Conservation (phyloP, 2,797 vertebrate genomes). For the Paguma larvata region DNA sequence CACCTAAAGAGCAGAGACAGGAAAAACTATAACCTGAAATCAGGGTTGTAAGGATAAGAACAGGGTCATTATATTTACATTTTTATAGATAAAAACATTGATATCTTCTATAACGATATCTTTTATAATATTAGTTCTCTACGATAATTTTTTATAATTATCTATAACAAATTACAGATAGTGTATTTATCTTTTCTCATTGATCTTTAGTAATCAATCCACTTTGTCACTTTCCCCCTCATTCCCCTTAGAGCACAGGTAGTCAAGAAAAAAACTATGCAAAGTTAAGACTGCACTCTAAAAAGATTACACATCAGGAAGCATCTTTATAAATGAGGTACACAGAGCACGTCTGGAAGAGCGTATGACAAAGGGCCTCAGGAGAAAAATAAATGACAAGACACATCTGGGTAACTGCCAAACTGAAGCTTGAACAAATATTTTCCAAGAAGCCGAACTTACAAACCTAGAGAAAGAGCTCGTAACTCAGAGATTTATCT, state of each 20-base stretch:
- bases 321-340: neutral
- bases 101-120: neutral
- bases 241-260: neutral
- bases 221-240: neutral
- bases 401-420: neutral
- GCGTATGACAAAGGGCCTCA: neutral
- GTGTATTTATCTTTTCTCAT: neutral
- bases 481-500: constrained; percentile 46
- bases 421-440: constrained; percentile 43
- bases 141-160: neutral
- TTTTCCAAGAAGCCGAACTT: constrained; percentile 36
- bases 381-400: constrained; percentile 26
- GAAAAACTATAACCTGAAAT: constrained; percentile 16
- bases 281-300: neutral
- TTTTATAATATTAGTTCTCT: neutral
- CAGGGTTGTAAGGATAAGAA: neutral
- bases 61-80: neutral
- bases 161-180: neutral
- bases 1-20: neutral
- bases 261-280: neutral
- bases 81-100: neutral
- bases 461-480: neutral
- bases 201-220: neutral
- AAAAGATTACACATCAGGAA: neutral
- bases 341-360: neutral